Conservation (phyloP, 2,113 vertebrate species). For the Himantopus leucocephalus region DNA sequence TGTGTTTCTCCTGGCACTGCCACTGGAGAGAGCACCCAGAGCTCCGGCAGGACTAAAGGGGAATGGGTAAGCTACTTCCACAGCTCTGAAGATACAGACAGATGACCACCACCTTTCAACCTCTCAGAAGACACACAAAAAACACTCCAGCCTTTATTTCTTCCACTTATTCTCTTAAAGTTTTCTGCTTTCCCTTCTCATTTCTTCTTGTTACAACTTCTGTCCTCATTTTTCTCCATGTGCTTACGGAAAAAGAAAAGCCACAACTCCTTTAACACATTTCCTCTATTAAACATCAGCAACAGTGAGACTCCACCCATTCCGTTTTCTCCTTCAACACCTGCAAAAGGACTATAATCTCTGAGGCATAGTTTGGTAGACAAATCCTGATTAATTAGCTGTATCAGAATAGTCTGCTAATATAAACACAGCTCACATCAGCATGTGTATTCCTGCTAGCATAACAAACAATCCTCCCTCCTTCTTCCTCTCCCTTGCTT, state of each 20-base stretch:
- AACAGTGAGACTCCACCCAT: not conserved
- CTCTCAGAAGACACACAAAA: not conserved
- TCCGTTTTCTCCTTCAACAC: not conserved
- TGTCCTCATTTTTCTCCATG: not conserved
- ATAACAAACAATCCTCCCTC: not conserved
- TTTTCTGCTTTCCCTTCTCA: not conserved
- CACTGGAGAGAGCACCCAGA: not conserved
- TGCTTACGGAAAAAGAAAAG: not conserved
- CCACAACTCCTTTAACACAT: not conserved
- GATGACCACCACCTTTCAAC: not conserved
- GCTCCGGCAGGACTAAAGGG: not conserved
- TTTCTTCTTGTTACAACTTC: not conserved
- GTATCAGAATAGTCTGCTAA: not conserved
- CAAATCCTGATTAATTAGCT: conserved; percentile 11
- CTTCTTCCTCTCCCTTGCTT: not conserved
- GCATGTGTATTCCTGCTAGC: not conserved
- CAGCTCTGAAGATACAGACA: not conserved
- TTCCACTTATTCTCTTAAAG: not conserved
- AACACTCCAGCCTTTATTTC: not conserved
- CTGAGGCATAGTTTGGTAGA: not conserved
- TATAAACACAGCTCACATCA: not conserved
- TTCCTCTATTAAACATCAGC: not conserved
- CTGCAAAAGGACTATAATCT: not conserved
- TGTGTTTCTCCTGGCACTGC: not conserved
- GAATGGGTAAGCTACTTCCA: not conserved